These are phyloP conservation scores for Tachycineta bicolor DNA, from an alignment of 2,113 vertebrate genomes.

Conservation along the genomic window DNA sequence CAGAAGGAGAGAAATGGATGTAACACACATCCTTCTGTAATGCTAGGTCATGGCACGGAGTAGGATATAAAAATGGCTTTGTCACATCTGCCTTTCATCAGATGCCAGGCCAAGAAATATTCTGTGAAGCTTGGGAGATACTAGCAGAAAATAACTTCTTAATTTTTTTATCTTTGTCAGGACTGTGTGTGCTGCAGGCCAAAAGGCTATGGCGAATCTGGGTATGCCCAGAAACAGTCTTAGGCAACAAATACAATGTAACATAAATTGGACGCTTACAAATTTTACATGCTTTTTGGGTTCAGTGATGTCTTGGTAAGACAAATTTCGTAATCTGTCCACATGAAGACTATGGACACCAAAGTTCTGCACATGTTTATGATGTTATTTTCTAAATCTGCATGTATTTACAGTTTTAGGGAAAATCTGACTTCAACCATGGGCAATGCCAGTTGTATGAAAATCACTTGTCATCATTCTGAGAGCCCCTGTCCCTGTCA, in stretches of 20 bases:
- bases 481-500: neutral
- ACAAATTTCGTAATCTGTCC: neutral
- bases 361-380: neutral
- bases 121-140: neutral
- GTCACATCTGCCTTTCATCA: neutral
- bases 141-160: neutral
- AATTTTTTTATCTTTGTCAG: neutral
- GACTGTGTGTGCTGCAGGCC: neutral
- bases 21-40: neutral
- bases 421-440: neutral
- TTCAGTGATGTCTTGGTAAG: neutral
- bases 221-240: neutral
- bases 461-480: neutral
- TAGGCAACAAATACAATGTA: neutral
- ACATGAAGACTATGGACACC: neutral
- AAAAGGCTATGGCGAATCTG: neutral
- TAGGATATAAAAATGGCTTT: neutral
- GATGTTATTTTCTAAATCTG: neutral
- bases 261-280: neutral
- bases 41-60: neutral
- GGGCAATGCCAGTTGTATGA: neutral
- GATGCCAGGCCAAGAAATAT: neutral
- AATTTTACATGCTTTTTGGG: neutral
- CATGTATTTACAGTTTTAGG: neutral
- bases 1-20: neutral